Evolutionary conservation across 2,888 invertebrate genomes (phyloP).

Genomic region (Amphipyra tragopoginis): DNA sequence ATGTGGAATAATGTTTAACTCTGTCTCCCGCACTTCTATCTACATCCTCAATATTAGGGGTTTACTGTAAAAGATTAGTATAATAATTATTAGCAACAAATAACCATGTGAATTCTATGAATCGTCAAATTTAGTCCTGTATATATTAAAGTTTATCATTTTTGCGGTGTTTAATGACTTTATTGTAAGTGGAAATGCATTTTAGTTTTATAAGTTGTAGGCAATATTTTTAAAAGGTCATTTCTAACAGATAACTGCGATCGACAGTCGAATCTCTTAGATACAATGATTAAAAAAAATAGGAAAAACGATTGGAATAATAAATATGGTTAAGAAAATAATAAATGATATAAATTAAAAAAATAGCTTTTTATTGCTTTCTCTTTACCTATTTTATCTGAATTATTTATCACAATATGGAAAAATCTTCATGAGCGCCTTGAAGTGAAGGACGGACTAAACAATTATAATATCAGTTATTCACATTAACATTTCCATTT

Average conservation of each 20-base stretch:
- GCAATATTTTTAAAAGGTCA: slow-evolving; percentile 88
- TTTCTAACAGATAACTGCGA: slow-evolving; percentile 85
- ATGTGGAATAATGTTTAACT: slow-evolving; percentile 63
- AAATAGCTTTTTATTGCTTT: slow-evolving; percentile 55
- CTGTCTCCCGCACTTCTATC: slow-evolving; percentile 71
- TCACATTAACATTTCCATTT: background rate
- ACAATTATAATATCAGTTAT: slow-evolving; percentile 7
- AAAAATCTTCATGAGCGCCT: slow-evolving; percentile 21
- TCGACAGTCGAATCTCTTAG: slow-evolving; percentile 88
- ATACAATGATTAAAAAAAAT: slow-evolving; percentile 88
- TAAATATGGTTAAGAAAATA: slow-evolving; percentile 89
- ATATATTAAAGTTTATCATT: slow-evolving; percentile 86
- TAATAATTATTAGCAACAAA: slow-evolving; percentile 75
- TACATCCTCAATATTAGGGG: slow-evolving; percentile 74
- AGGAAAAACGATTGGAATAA: slow-evolving; percentile 89
- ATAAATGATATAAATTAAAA: slow-evolving; percentile 87
- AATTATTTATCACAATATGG: slow-evolving; percentile 36
- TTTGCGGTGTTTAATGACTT: slow-evolving; percentile 86
- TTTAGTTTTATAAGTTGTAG: slow-evolving; percentile 90
- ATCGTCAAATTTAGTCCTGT: slow-evolving; percentile 86
- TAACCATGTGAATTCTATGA: slow-evolving; percentile 83
- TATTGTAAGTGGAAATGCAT: slow-evolving; percentile 88
- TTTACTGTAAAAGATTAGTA: slow-evolving; percentile 78
- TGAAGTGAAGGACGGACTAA: slow-evolving; percentile 59
- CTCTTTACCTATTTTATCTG: slow-evolving; percentile 1